phyloP scores from a whole-genome alignment of 2,113 vertebrate species.

The Calyptomena viridis region DNA sequence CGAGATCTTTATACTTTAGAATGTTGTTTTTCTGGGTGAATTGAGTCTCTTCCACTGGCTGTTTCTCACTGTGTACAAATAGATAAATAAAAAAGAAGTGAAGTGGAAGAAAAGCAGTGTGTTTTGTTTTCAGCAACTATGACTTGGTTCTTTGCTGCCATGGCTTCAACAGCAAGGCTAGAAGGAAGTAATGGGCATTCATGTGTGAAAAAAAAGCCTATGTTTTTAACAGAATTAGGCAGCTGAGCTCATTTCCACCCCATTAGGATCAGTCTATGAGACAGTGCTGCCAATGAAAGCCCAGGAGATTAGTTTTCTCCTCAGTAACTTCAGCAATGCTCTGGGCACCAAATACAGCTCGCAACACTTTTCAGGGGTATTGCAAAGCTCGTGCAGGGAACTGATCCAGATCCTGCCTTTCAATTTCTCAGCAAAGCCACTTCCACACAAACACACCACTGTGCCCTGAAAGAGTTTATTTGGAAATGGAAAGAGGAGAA shows the following conservation, averaged over 20 bases:
- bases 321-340: constrained; percentile 61
- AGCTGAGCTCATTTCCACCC: constrained; percentile 74
- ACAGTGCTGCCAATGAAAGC: constrained; percentile 62
- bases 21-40: neutral
- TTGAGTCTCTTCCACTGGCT: neutral
- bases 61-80: neutral
- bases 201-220: constrained; percentile 60
- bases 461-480: constrained; percentile 32
- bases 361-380: constrained; percentile 33
- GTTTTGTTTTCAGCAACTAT: neutral
- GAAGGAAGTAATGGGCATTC: constrained; percentile 57
- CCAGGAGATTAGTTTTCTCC: constrained; percentile 62
- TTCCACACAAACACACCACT: constrained; percentile 27
- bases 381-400: constrained; percentile 42
- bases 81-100: neutral
- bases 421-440: constrained; percentile 24
- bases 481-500: neutral
- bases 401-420: constrained; percentile 46
- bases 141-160: constrained; percentile 42
- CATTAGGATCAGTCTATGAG: constrained; percentile 68
- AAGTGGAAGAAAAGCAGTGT: neutral
- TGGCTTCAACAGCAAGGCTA: constrained; percentile 33
- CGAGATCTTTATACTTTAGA: neutral
- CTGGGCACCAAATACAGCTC: constrained; percentile 57
- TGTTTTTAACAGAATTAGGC: constrained; percentile 73